A percentile compares a stretch with the other conserved stretches of the same genome.
phyloP scores from a whole-genome alignment of 1,140 invertebrate genomes.

The Lordiphosa clarofinis region DNA sequence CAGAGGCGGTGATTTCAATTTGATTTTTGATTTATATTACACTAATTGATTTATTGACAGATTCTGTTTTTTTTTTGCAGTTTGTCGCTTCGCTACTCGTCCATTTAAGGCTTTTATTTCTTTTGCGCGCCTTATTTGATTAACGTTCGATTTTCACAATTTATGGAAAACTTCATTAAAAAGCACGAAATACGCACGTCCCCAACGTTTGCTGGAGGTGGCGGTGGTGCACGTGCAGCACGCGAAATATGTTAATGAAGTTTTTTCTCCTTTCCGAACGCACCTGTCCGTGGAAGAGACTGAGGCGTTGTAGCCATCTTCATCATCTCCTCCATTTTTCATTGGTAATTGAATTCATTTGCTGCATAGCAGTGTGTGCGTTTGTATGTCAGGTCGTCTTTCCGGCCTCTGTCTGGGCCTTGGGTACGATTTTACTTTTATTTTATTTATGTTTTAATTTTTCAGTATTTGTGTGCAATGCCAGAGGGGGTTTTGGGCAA shows the following conservation, averaged over 20 bases:
- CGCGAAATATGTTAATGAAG: conserved; percentile 76
- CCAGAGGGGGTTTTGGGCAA: too few species aligned
- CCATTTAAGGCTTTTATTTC: conserved; percentile 62
- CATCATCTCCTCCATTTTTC: conserved; percentile 74
- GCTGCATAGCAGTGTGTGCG: conserved; percentile 14
- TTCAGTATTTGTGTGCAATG: conserved; percentile 18
- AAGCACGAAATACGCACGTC: conserved; percentile 42
- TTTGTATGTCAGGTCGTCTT: conserved; percentile 9
- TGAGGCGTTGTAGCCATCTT: conserved; percentile 54
- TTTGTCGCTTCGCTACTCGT: conserved; percentile 53
- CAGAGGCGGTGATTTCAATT: conserved; percentile 10
- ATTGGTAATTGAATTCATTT: conserved; percentile 75
- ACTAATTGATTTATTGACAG: conserved; percentile 75
- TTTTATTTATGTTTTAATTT: conserved; percentile 67
- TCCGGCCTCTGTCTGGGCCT: conserved; percentile 6
- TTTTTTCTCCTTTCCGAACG: conserved; percentile 31
- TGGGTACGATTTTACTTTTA: conserved; percentile 48
- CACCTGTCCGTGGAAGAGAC: conserved; percentile 12
- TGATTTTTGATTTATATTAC: conserved; percentile 57
- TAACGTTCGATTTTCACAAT: conserved; percentile 75
- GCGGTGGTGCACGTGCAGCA: conserved; percentile 61
- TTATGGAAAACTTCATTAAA: conserved; percentile 74
- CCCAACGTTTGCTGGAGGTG: conserved; percentile 12
- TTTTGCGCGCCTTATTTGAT: conserved; percentile 68
- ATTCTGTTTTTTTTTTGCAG: conserved; percentile 48